Conservation (phyloP, 2,888 invertebrate species). For the Griposia aprilina region DNA sequence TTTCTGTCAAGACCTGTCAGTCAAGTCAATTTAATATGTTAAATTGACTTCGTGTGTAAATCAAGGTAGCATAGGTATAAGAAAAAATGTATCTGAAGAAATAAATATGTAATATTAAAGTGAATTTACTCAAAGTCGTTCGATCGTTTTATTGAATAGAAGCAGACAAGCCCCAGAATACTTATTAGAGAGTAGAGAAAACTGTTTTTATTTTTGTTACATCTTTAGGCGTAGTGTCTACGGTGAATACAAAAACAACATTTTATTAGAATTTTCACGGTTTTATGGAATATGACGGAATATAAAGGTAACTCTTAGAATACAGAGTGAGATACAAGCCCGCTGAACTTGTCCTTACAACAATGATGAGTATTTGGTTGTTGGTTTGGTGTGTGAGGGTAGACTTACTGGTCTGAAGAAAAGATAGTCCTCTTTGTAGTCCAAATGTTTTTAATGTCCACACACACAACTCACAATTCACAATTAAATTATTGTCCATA, state of each 20-base stretch:
- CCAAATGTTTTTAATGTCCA: too few species aligned
- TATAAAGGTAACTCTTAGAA: constrained; percentile 27
- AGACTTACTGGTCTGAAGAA: too few species aligned
- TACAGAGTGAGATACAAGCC: constrained; percentile 6
- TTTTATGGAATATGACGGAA: constrained; percentile 31
- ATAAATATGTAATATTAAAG: constrained; percentile 39
- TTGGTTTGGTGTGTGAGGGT: too few species aligned
- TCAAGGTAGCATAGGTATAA: constrained; percentile 9
- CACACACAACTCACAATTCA: too few species aligned
- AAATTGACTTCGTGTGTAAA: constrained; percentile 17
- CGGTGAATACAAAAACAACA: constrained; percentile 42
- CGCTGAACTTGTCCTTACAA: neutral
- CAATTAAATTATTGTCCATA: too few species aligned
- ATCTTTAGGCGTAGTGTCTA: constrained; percentile 32
- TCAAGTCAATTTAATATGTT: constrained; percentile 17
- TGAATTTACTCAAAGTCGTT: constrained; percentile 44
- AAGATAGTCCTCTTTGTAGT: too few species aligned
- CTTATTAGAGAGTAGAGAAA: constrained; percentile 37
- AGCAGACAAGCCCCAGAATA: constrained; percentile 43
- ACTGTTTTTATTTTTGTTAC: constrained; percentile 41
- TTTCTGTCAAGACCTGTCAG: neutral
- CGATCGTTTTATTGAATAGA: constrained; percentile 52
- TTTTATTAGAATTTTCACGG: constrained; percentile 39
- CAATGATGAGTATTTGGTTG: too few species aligned
- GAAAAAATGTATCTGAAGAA: constrained; percentile 21